Conservation (phyloP, 2,797 vertebrate genomes). For the Gobionotothen gibberifrons region DNA sequence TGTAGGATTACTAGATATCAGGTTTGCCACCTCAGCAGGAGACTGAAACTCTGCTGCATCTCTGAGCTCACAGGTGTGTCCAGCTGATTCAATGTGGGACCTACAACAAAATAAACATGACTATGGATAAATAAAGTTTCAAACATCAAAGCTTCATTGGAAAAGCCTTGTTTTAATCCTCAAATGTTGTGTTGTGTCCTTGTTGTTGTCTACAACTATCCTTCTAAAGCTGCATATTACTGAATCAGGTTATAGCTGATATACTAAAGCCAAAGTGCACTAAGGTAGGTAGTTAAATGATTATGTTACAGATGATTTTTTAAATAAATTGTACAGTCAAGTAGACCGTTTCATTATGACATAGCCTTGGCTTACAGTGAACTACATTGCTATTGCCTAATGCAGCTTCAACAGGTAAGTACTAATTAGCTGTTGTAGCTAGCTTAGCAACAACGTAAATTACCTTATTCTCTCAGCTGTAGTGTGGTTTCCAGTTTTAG, state of each 20-base stretch:
- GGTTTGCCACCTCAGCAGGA: slow-evolving; percentile 78
- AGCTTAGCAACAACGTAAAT: slow-evolving; percentile 32
- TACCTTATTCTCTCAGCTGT: slow-evolving; percentile 93
- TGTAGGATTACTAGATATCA: slow-evolving; percentile 73
- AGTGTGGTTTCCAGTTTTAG: slow-evolving; percentile 91
- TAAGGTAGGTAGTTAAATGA: background rate
- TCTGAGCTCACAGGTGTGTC: slow-evolving; percentile 89
- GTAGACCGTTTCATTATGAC: background rate
- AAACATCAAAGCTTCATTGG: background rate
- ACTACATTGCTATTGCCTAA: background rate
- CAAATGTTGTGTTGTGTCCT: background rate
- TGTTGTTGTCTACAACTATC: background rate
- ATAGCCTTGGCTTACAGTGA: background rate
- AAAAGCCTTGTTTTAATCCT: background rate
- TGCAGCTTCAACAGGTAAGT: background rate
- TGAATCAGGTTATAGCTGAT: background rate
- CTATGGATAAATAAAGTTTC: background rate
- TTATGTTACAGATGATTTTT: background rate
- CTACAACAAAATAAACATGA: slow-evolving; percentile 74
- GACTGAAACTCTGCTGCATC: slow-evolving; percentile 85
- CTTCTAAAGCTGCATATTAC: background rate
- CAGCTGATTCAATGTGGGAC: slow-evolving; percentile 88
- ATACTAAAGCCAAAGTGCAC: background rate
- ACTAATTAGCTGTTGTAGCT: slow-evolving; percentile 5
- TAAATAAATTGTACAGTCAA: background rate